These are phyloP conservation scores for Scalopus aquaticus DNA, from an alignment of 2,113 vertebrate genomes.

Conservation along the genomic window DNA sequence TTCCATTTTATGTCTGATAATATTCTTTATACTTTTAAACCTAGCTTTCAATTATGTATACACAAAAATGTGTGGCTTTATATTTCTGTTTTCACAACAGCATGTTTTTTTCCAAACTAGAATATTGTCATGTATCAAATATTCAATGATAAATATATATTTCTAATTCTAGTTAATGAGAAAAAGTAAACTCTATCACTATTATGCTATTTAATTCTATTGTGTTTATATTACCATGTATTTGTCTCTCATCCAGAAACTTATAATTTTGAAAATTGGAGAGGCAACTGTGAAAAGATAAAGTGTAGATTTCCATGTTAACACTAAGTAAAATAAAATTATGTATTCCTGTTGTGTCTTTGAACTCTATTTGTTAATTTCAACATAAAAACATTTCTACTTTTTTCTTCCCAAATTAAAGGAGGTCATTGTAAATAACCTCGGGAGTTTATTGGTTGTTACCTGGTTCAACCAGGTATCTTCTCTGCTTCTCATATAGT, in stretches of 20 bases:
- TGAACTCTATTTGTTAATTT: neutral
- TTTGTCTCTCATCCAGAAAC: neutral
- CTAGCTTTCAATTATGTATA: neutral
- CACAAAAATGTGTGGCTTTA: neutral
- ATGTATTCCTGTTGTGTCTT: neutral
- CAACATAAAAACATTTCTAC: neutral
- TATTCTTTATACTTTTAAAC: neutral
- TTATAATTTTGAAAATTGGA: neutral
- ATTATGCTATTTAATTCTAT: neutral
- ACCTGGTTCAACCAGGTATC: neutral
- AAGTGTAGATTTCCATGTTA: neutral
- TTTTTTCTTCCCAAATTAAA: neutral
- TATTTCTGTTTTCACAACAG: neutral
- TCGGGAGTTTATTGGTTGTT: neutral
- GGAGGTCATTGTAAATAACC: neutral
- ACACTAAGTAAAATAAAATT: neutral
- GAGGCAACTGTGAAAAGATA: neutral
- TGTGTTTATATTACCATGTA: neutral
- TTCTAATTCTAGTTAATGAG: neutral
- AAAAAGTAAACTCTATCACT: neutral
- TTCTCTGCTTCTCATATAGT: neutral
- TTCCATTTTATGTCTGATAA: neutral
- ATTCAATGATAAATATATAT: neutral
- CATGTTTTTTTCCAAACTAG: neutral
- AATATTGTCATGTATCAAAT: neutral